Evolutionary conservation across 2,797 vertebrate genomes (phyloP), one percentile per base, ranked within the genome.

Genomic region (Mormyrops boulengeri): DNA sequence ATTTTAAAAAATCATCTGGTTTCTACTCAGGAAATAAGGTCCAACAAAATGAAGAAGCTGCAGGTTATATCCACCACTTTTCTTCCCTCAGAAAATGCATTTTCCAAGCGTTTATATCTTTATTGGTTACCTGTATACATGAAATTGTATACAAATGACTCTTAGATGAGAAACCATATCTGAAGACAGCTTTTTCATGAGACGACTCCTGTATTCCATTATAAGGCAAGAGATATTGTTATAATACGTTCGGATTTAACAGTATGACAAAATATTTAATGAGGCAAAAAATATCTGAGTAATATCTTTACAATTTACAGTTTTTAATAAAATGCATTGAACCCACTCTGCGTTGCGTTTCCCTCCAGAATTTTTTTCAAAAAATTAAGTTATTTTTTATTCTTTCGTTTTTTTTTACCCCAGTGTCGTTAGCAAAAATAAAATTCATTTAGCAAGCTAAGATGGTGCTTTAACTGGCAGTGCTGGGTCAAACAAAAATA

Each of bases 381-480:
- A 90, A 60, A 50, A 89, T 89, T 89, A 49, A 88, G 44, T 44
- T 44, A 88, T 77, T 34, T 69, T 38, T 34, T 69, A 80, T 2
- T 14, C 34, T 52, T 93, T 94, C 92, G 34, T 87, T 38, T 4
- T 80, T 4, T 57, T 44, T 22, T 19, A 80, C 60, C 38, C 49
- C 38, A 89, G 49, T 66, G n/a, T 88, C 62, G 77, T 69, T 88
- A 82, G 84, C 96, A 96, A 96, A 92, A 96, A 96, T 96, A 95
- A 96, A 94, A 96, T 93, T 94, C 91, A 95, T 92, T 96, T 96
- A 96, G 96, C 96, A 97, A 96, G 94, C 94, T 91, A 90, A 95
- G 93, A 94, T 93, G 92, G 95, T 94, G 92, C 92, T 73, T 93
- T 95, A 93, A 92, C 92, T 95, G 96, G 95, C 95, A 96, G 95